phyloP scores from a whole-genome alignment of 2,113 vertebrate genomes.

The Neopipo cinnamomea region DNA sequence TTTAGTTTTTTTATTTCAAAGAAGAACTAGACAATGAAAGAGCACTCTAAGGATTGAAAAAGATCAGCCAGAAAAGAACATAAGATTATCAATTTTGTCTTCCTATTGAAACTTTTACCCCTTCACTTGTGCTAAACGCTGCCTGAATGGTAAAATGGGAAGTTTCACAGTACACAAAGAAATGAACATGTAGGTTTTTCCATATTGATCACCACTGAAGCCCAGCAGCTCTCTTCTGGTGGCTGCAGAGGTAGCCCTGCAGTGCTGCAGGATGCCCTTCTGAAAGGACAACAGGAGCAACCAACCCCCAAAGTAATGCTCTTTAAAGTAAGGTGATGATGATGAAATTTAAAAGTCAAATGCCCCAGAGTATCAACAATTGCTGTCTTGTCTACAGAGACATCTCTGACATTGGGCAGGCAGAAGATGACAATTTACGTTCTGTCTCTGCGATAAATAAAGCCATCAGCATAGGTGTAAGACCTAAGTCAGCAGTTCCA shows the following conservation, averaged over 20 bases:
- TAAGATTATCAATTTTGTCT: not conserved
- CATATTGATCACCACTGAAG: not conserved
- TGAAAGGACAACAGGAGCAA: not conserved
- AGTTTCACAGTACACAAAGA: not conserved
- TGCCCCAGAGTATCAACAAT: not conserved
- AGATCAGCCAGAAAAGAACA: not conserved
- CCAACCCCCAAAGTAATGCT: not conserved
- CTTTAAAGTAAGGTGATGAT: not conserved
- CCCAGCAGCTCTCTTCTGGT: not conserved
- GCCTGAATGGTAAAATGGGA: not conserved
- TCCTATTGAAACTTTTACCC: not conserved
- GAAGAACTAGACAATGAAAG: not conserved
- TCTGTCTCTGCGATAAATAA: not conserved
- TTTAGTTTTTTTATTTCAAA: not conserved
- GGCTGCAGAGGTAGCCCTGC: not conserved
- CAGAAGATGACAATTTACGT: not conserved
- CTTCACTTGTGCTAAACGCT: not conserved
- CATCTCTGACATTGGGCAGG: not conserved
- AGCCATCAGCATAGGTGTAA: not conserved
- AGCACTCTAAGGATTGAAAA: not conserved
- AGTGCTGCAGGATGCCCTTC: not conserved
- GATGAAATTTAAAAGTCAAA: slow-evolving; percentile 33
- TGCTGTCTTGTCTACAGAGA: not conserved
- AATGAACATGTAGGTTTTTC: not conserved
- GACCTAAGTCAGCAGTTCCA: slow-evolving; percentile 2